phyloP scores from a whole-genome alignment of 2,888 invertebrate species.

The Drosophila anomelani region DNA sequence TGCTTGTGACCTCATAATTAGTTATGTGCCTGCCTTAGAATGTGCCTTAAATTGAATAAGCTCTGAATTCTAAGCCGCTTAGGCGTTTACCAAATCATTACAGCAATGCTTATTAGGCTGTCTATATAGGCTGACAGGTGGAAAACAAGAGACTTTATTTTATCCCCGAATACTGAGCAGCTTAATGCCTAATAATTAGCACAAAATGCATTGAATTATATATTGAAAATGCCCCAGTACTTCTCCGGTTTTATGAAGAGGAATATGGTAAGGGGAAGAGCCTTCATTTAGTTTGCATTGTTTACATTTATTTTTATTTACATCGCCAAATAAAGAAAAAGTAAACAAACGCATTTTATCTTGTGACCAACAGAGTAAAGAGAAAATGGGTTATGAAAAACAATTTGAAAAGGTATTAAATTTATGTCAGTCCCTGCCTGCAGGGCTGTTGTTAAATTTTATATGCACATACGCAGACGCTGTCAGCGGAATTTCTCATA shows the following conservation, averaged over 20 bases:
- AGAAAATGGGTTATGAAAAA: slow-evolving; percentile 54
- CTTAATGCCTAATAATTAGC: not conserved
- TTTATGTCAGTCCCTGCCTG: slow-evolving; percentile 53
- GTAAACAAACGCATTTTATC: slow-evolving; percentile 58
- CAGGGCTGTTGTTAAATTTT: slow-evolving; percentile 53
- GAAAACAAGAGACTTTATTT: not conserved
- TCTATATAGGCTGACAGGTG: too few species aligned
- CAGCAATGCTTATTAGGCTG: not conserved
- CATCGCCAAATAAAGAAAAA: slow-evolving; percentile 26
- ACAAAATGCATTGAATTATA: not conserved
- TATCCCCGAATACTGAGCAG: not conserved
- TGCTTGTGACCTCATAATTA: slow-evolving; percentile 18
- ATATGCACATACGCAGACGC: slow-evolving; percentile 40
- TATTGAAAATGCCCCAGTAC: not conserved
- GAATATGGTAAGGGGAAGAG: not conserved
- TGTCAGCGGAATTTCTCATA: slow-evolving; percentile 59
- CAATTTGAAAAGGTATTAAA: slow-evolving; percentile 70
- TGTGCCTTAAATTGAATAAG: slow-evolving; percentile 10
- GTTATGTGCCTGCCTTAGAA: slow-evolving; percentile 12
- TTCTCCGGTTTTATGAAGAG: not conserved
- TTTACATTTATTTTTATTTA: slow-evolving; percentile 40
- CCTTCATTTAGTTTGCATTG: slow-evolving; percentile 5
- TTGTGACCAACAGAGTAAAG: slow-evolving; percentile 51
- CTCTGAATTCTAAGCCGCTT: slow-evolving; percentile 9
- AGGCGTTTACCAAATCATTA: slow-evolving; percentile 5